These are phyloP conservation scores for Cricetomys ansorgei DNA, from an alignment of 2,113 vertebrate species.

Conservation along the genomic window DNA sequence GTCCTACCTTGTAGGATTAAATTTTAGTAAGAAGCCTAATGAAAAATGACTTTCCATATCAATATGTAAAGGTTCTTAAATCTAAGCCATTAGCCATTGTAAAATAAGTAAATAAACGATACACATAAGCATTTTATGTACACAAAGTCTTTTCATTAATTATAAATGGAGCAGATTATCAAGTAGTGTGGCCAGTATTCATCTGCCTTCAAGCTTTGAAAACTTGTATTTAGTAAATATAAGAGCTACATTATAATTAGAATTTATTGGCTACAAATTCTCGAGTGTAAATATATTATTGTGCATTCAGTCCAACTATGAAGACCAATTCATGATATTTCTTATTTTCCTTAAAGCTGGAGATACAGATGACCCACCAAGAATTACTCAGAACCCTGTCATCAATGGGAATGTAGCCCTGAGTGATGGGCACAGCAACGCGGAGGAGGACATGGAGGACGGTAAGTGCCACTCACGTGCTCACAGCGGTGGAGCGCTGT, in stretches of 20 bases:
- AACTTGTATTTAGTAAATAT: neutral
- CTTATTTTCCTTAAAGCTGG: constrained; percentile 89
- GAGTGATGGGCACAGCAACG: constrained; percentile 97
- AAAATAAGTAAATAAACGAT: neutral
- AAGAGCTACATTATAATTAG: neutral
- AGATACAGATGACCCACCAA: constrained; percentile 98
- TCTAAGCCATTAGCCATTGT: neutral
- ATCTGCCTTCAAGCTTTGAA: neutral
- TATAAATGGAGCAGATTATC: neutral
- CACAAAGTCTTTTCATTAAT: neutral
- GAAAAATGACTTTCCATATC: neutral
- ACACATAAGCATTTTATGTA: neutral
- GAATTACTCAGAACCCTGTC: constrained; percentile 97
- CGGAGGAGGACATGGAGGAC: constrained; percentile 99
- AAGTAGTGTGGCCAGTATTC: neutral
- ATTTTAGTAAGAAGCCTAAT: constrained; percentile 4
- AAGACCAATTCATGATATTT: constrained; percentile 42
- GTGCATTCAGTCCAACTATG: neutral
- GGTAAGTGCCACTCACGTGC: constrained; percentile 86
- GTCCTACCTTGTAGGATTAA: neutral
- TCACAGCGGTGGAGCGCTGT: neutral
- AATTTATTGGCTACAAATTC: neutral
- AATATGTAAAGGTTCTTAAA: neutral
- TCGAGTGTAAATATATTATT: neutral
- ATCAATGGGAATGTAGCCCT: constrained; percentile 99